Percentiles rank a stretch among this genome's conserved stretches.
Conservation (phyloP, 2,113 vertebrate genomes). For the Archocentrus centrarchus region DNA sequence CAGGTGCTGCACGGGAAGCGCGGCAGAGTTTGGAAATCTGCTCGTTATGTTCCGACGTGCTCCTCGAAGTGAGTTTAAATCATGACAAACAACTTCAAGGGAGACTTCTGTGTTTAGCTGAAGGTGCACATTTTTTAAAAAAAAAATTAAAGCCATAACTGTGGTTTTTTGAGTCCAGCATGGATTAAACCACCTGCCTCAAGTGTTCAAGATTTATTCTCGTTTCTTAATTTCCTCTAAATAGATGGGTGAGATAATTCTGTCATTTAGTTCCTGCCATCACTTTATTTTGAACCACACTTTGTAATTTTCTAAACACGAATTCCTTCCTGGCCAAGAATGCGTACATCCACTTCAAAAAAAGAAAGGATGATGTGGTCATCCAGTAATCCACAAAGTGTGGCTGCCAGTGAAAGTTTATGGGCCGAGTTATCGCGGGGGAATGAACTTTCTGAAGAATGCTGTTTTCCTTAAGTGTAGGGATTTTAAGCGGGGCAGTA, state of each 20-base stretch:
- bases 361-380: not conserved
- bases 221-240: conserved; percentile 4
- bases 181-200: not conserved
- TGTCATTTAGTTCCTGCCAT: not conserved
- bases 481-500: conserved; percentile 17
- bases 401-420: conserved; percentile 36
- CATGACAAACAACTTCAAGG: not conserved
- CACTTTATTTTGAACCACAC: not conserved
- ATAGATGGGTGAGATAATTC: not conserved
- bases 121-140: conserved; percentile 2
- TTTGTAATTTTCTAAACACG: not conserved
- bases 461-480: conserved; percentile 34
- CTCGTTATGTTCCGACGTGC: not conserved
- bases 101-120: conserved; percentile 3
- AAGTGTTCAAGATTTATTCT: conserved; percentile 6
- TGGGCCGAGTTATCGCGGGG: not conserved
- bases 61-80: not conserved
- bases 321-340: not conserved
- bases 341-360: not conserved
- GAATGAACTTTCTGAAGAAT: conserved; percentile 42
- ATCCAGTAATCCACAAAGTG: conserved; percentile 12
- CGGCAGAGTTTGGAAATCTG: conserved; percentile 8
- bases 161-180: conserved; percentile 2
- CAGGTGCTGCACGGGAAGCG: conserved; percentile 82
- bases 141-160: conserved; percentile 5